phyloP scores from a whole-genome alignment of 2,888 invertebrate genomes.

The Lasioglossum pauxillum region DNA sequence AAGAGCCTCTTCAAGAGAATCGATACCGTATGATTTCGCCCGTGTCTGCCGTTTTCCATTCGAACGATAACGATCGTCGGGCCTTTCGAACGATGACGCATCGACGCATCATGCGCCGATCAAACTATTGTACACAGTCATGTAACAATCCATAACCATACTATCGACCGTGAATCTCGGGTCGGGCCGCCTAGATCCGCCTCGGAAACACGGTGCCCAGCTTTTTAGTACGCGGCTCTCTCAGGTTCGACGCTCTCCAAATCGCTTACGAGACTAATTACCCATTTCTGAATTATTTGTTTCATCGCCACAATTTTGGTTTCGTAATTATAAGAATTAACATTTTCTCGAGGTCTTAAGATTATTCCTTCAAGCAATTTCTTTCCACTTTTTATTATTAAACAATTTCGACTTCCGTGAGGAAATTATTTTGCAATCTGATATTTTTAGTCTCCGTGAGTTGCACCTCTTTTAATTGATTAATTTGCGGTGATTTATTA shows the following conservation, averaged over 20 bases:
- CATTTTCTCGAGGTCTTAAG: too few relatives aligned
- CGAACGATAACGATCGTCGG: conserved; percentile 44
- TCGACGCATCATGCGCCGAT: conserved; percentile 18
- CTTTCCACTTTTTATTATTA: too few relatives aligned
- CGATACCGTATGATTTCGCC: conserved; percentile 51
- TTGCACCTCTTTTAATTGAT: neutral
- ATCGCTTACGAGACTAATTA: neutral
- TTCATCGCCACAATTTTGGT: too few relatives aligned
- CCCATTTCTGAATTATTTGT: neutral
- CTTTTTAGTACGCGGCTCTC: neutral
- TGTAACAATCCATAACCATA: conserved; percentile 18
- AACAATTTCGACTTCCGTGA: too few relatives aligned
- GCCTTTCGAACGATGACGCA: conserved; percentile 48
- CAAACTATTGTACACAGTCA: conserved; percentile 12
- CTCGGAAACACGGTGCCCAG: neutral
- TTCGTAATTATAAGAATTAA: too few relatives aligned
- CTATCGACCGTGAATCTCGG: neutral
- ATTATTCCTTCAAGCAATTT: too few relatives aligned
- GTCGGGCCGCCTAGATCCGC: neutral
- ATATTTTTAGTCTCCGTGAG: neutral
- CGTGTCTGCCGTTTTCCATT: conserved; percentile 20
- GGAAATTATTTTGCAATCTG: too few relatives aligned
- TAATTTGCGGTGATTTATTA: neutral
- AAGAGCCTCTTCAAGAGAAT: conserved; percentile 31
- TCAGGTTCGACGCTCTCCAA: neutral